Evolutionary conservation across 2,113 vertebrate species (phyloP), one percentile per base, ranked within the genome.

Genomic region (Turdus rufiventris): DNA sequence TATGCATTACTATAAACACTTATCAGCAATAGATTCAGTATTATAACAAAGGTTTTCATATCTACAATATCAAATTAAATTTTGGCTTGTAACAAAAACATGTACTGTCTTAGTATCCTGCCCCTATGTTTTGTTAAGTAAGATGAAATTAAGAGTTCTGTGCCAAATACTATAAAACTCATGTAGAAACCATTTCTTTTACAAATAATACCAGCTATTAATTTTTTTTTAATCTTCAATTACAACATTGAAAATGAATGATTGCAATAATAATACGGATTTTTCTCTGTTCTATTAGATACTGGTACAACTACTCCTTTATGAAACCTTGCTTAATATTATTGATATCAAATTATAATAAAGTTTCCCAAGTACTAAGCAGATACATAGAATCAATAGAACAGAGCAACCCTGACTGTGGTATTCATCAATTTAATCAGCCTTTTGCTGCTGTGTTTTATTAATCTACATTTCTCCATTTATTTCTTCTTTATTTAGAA

Each of bases 151-250:
- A 85, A 91, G 25, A 76, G 18, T 73, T n/a, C 36, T 10, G 8
- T 61, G 24, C 42, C 48, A 85, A 57, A 20, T 74, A 76, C 10
- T 40, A 54, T 11, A 82, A 83, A 89, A 23, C 26, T 91, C 47
- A 88, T 12, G 8, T 3, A 10, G 40, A 57, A 88, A 66, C 6
- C 11, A 87, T 94, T 96, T 89, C 14, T 89, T 95, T 83, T 70
- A 96, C 45, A 91, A 94, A 96, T 75, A 93, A 53, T 68, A 84
- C 16, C 79, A 85, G n/a, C 42, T 73, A 63, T 72, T 63, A 72
- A 10, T 19, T 26, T 13, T 75, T 63, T 83, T 74, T 40, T 6
- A 95, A 84, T 63, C 72, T 94, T 66, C 28, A 74, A 9, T 74
- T 65, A 36, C 5, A 7, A 34, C 7, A 53, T 2, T 24, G 62